A percentile compares a stretch with the other conserved stretches of the same genome.
These are phyloP conservation scores for Drosophila anomalata DNA, from an alignment of 2,888 invertebrate species.

Conservation along the genomic window DNA sequence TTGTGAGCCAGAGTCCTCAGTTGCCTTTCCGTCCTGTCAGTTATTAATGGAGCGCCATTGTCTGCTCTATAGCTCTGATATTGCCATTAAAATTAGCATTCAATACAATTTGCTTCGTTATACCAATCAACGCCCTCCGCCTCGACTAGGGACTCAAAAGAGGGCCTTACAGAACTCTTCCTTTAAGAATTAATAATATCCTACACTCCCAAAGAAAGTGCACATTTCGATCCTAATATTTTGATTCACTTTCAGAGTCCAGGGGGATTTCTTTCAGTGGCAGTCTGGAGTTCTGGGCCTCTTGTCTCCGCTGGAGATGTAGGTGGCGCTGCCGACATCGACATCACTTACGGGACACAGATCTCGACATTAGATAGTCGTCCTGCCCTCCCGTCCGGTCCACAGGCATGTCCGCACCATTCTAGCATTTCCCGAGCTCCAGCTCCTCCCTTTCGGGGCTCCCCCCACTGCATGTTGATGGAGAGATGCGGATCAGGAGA, in stretches of 20 bases:
- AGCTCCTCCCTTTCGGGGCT: neutral
- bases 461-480: slow-evolving; percentile 41
- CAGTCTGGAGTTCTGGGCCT: slow-evolving; percentile 9
- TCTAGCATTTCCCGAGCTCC: slow-evolving; percentile 10
- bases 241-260: neutral
- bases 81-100: slow-evolving; percentile 79
- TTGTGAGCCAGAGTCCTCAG: slow-evolving; percentile 46
- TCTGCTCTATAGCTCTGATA: slow-evolving; percentile 60
- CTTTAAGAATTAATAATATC: no score
- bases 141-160: neutral
- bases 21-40: slow-evolving; percentile 64
- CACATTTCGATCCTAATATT: no score
- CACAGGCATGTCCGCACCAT: slow-evolving; percentile 5
- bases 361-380: slow-evolving; percentile 68
- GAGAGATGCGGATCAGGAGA: slow-evolving; percentile 27
- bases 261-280: slow-evolving; percentile 14
- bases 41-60: slow-evolving; percentile 77
- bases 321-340: slow-evolving; percentile 75
- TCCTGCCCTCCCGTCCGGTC: slow-evolving; percentile 8
- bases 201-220: no score
- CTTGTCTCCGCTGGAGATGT: slow-evolving; percentile 49
- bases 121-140: slow-evolving; percentile 77
- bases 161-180: no score
- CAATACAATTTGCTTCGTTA: slow-evolving; percentile 65
- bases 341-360: slow-evolving; percentile 62